These are phyloP conservation scores for Leistus spinibarbis DNA, from an alignment of 2,888 invertebrate genomes.

Conservation along the genomic window DNA sequence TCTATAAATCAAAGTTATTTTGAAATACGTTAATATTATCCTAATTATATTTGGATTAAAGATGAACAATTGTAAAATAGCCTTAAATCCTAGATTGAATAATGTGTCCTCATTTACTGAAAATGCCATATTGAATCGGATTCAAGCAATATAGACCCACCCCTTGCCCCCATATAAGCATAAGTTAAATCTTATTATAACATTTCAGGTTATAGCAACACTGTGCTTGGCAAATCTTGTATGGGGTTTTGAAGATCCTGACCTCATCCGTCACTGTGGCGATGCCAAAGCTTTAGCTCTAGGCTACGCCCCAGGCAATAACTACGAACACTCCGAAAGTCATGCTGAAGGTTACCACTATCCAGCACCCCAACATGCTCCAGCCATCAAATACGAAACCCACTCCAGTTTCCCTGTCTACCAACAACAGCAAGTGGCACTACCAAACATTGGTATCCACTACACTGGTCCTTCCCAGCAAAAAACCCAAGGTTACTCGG, in stretches of 20 bases:
- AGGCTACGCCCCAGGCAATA: constrained; percentile 43
- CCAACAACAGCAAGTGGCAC: neutral
- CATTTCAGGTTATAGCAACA: constrained; percentile 16
- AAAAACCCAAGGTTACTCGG: constrained; percentile 42
- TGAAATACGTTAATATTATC: too few species aligned
- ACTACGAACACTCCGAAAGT: constrained; percentile 10
- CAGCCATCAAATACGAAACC: constrained; percentile 10
- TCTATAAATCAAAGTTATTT: too few species aligned
- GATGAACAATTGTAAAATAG: too few species aligned
- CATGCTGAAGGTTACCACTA: neutral
- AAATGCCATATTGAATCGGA: too few species aligned
- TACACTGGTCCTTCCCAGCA: constrained; percentile 1
- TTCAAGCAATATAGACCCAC: neutral
- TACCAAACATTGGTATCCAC: neutral
- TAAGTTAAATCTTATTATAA: neutral
- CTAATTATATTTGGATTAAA: too few species aligned
- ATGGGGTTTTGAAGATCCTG: constrained; percentile 47
- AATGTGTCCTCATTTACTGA: too few species aligned
- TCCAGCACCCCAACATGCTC: neutral
- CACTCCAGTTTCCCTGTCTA: neutral
- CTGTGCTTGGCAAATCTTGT: constrained; percentile 17
- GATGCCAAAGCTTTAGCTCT: constrained; percentile 48
- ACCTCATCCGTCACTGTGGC: constrained; percentile 46
- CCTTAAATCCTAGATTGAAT: too few species aligned
- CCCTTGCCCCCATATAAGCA: too few species aligned